Conservation (phyloP, 1,140 invertebrate genomes). For the Ostrea edulis region DNA sequence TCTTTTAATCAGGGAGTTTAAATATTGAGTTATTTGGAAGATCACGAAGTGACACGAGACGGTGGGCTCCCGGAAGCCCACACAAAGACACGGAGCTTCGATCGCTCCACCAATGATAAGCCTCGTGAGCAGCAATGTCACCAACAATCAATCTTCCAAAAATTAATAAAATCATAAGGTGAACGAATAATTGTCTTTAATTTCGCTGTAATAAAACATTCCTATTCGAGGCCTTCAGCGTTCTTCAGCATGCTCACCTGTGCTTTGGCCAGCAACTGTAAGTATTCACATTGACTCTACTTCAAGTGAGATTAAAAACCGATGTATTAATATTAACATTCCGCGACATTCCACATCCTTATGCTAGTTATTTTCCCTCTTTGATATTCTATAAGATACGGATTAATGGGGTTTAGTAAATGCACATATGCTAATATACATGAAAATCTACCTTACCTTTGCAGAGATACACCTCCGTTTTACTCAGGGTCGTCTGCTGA, state of each 20-base stretch:
- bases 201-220: too few relatives aligned
- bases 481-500: background rate
- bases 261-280: too few relatives aligned
- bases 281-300: too few relatives aligned
- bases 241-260: too few relatives aligned
- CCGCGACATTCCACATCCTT: conserved; percentile 19
- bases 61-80: too few relatives aligned
- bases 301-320: too few relatives aligned
- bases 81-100: background rate
- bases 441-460: conserved; percentile 7
- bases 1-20: conserved; percentile 12
- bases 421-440: conserved; percentile 5
- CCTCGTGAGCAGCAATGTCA: too few relatives aligned
- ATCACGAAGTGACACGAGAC: background rate
- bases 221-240: too few relatives aligned
- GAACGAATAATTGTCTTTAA: too few relatives aligned
- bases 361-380: background rate
- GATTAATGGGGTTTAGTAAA: conserved; percentile 15
- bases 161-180: too few relatives aligned
- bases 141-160: too few relatives aligned
- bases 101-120: background rate
- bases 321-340: background rate
- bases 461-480: background rate
- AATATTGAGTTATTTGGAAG: conserved; percentile 16
- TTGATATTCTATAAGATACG: background rate